phyloP scores from a whole-genome alignment of 2,113 vertebrate genomes.

The Tetrax tetrax region DNA sequence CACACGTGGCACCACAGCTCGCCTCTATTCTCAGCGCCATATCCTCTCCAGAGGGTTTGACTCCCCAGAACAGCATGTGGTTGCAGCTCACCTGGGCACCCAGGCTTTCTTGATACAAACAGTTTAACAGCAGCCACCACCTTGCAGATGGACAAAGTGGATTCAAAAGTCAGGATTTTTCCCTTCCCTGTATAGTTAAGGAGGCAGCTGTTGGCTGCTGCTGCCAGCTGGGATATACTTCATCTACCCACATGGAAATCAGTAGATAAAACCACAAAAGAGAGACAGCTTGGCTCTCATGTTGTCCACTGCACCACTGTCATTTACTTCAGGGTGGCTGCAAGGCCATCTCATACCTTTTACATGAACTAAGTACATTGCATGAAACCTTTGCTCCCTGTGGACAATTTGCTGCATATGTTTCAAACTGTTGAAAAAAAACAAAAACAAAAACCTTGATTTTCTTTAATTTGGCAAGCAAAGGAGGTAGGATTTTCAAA shows the following conservation, averaged over 20 bases:
- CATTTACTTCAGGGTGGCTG: neutral
- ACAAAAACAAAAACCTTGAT: neutral
- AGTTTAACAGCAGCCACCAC: neutral
- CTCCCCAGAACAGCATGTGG: neutral
- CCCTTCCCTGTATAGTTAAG: neutral
- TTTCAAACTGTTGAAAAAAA: neutral
- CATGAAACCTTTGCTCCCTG: neutral
- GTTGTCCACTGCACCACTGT: neutral
- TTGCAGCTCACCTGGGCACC: neutral
- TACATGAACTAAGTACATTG: neutral
- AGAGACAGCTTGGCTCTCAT: neutral
- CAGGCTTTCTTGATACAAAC: neutral
- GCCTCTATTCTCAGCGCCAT: neutral
- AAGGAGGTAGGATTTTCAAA: neutral
- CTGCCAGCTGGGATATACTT: neutral
- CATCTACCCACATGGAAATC: neutral
- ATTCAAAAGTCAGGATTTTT: neutral
- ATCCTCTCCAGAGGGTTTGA: neutral
- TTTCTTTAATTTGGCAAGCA: neutral
- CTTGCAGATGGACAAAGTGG: neutral
- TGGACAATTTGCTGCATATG: neutral
- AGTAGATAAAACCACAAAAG: neutral
- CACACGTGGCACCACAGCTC: neutral
- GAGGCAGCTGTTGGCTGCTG: neutral
- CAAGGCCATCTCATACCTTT: neutral